Evolutionary conservation across 2,888 invertebrate genomes (phyloP).

Genomic region (Gisinianus flammeolus): DNA sequence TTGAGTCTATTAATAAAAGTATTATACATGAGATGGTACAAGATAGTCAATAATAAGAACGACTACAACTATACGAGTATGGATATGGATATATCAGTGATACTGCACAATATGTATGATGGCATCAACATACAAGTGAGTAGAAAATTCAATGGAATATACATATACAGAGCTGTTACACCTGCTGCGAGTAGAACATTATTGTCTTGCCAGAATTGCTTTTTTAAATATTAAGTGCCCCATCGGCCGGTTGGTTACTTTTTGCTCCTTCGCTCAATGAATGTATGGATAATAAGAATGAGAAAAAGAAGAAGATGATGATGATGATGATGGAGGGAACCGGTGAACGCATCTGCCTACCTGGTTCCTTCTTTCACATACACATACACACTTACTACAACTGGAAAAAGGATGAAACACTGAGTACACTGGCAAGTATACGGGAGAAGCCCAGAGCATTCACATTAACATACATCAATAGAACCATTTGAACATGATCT

Average conservation of each 20-base stretch:
- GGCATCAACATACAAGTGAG: no score
- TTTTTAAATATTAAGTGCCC: constrained; percentile 41
- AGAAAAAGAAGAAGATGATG: background rate
- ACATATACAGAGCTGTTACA: constrained; percentile 39
- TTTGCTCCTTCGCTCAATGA: background rate
- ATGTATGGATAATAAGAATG: constrained; percentile 21
- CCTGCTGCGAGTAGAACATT: constrained; percentile 49
- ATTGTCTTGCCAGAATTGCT: constrained; percentile 48
- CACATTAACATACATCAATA: constrained; percentile 24
- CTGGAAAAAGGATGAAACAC: background rate
- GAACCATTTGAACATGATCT: constrained; percentile 30
- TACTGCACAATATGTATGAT: no score
- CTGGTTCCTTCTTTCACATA: background rate
- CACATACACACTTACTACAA: background rate
- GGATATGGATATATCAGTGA: no score
- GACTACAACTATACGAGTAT: no score
- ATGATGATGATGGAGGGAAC: background rate
- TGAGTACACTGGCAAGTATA: no score
- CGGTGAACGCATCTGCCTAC: constrained; percentile 17
- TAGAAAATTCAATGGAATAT: background rate
- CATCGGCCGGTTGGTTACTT: constrained; percentile 11
- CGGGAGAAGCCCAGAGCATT: background rate
- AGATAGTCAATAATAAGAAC: constrained; percentile 30
- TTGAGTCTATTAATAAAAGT: no score
- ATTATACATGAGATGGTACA: background rate